Evolutionary conservation across 2,113 vertebrate species (phyloP), one percentile per base, ranked within the genome.

Genomic region (Patagioenas fasciata): DNA sequence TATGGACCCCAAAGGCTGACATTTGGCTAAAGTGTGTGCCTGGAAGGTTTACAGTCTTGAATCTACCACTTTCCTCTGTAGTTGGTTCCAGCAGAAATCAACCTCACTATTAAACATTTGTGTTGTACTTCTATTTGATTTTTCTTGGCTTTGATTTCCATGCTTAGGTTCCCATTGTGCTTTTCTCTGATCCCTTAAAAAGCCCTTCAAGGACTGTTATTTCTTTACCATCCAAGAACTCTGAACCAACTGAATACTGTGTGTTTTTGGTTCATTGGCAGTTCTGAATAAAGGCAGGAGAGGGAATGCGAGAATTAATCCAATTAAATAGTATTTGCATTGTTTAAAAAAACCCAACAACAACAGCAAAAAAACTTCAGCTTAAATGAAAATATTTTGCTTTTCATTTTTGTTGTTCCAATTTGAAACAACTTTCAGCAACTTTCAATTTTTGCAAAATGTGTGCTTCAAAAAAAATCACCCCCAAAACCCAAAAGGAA

Each of bases 21-120:
- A 88, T 64, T 93, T 95, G 77, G 73, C 83, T 75, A 2, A 88
- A 94, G 50, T 42, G 44, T 72, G 80, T 61, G 40, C 48, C 69
- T 95, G 90, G 80, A 92, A 90, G 38, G 77, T 78, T 86, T 88
- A 42, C 57, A 88, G 34, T 53, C 70, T 81, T 84, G 69, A 86
- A 85, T 90, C 65, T 72, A 86, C 44, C 53, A 74, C 48, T 92
- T 86, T 61, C 53, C 79, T 85, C 61, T 86, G 60, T 74, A 93
- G 64, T 77, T 81, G 44, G 38, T 69, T 93, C 93, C 95, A 86
- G 77, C 44, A 95, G 88, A 95, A 96, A 94, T 95, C 92, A 96
- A 23, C 57, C 67, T 86, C 72, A 34, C 75, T 88, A 29, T 88
- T 91, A 91, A 93, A 81, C 80, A 40, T 91, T 94, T 82, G 80